These are phyloP conservation scores for Balearica regulorum DNA, from an alignment of 2,797 vertebrate species.

Conservation along the genomic window DNA sequence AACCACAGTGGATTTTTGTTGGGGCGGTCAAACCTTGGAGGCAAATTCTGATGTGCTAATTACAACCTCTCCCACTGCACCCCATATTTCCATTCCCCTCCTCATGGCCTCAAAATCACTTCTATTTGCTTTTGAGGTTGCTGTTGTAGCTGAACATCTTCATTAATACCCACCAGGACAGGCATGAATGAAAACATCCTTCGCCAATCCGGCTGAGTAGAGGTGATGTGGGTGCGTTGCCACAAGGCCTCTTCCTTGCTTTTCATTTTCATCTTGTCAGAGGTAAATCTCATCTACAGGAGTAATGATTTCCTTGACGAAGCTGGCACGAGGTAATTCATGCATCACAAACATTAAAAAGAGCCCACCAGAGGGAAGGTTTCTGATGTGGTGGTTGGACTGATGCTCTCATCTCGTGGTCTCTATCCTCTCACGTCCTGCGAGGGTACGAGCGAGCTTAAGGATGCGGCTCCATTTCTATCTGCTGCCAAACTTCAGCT, in stretches of 20 bases:
- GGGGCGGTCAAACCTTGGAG: neutral
- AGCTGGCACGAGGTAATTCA: neutral
- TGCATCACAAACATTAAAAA: neutral
- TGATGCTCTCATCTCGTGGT: neutral
- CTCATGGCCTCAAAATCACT: neutral
- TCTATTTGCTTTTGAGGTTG: conserved; percentile 34
- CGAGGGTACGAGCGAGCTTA: accelerated
- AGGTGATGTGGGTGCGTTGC: neutral
- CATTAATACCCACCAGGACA: conserved; percentile 15
- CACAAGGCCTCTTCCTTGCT: neutral
- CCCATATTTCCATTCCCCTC: neutral
- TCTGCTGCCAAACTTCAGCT: neutral
- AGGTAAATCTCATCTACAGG: conserved; percentile 28
- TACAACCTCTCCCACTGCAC: neutral
- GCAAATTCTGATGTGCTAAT: neutral
- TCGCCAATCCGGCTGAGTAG: neutral
- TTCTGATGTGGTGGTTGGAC: neutral
- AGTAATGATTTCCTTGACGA: neutral
- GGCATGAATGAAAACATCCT: neutral
- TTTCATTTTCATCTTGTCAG: neutral
- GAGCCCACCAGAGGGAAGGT: neutral
- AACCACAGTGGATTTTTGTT: neutral
- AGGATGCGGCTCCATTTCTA: neutral
- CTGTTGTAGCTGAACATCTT: conserved; percentile 37
- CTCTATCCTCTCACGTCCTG: neutral